Base-by-base conservation (phyloP, 1,140 invertebrate genomes). In the Acromyrmex echinatior region DNA sequence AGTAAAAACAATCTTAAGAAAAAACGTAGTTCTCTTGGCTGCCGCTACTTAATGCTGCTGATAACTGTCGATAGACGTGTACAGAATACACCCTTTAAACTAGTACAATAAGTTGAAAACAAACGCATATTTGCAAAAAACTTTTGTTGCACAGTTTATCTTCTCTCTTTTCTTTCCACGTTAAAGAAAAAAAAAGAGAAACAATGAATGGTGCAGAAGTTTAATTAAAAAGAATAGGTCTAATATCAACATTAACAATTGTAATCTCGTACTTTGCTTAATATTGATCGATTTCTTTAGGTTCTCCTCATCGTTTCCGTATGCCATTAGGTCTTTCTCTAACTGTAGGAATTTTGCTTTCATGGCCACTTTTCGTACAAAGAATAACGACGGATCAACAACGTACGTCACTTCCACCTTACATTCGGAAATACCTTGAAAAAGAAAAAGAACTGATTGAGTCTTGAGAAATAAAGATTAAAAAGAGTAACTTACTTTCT, bases 321-420 rank as follows among this genome's bases (percentile, higher is more conserved):
- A 31, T 7, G 16, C 3, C 0, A 1, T 2, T 1, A 90, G 5
- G 0, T 18, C 71, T 21, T 87, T 56, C 6, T 14, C 35, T 1
- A 90, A n/a, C 3, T 77, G 63, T 0, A 5, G 0, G 3, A 86
- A 28, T 76, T 73, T 4, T 60, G 80, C 16, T 77, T 87, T 31
- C 71, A 45, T 12, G 28, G 3, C n/a, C 9, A 73, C 0, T 58
- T 63, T 94, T 90, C 97, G 97, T 7, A 97, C 93, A 94, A 97
- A 97, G 94, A 98, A 98, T 62, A 96, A 95, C 4, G 96, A 96
- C 0, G 97, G 97, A 87, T 96, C 96, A 74, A 97, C 96, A 4
- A 97, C 96, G 79, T 97, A 96, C 58, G 96, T 96, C 16, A 97
- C 94, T 60, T 96, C 94, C 0, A 97, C 96, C 39, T 58, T 18